Percentiles rank a stretch among this genome's conserved stretches.
These are phyloP conservation scores for Drosophila rubida DNA, from an alignment of 2,888 invertebrate genomes.

Conservation along the genomic window DNA sequence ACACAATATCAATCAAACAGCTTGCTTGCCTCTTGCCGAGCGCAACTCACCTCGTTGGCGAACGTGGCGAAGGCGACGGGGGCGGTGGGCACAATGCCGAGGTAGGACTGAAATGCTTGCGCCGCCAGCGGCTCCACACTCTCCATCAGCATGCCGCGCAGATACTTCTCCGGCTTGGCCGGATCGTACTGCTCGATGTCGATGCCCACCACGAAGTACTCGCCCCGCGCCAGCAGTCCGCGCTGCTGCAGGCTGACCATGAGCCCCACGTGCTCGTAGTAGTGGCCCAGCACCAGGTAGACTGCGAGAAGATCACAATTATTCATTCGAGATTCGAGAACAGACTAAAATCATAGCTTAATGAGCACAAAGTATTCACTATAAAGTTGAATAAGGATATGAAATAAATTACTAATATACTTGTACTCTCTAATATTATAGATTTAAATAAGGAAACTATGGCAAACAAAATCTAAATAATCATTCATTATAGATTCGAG, in stretches of 20 bases:
- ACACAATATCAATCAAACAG: constrained; percentile 38
- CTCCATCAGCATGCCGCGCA: constrained; percentile 90
- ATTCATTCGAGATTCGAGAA: too few species aligned
- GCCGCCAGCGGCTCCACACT: constrained; percentile 86
- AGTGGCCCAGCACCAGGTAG: constrained; percentile 95
- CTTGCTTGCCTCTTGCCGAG: too few species aligned
- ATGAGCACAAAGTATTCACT: too few species aligned
- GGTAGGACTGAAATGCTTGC: constrained; percentile 91
- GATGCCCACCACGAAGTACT: constrained; percentile 97
- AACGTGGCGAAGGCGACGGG: constrained; percentile 91
- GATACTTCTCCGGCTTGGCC: constrained; percentile 91
- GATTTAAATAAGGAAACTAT: too few species aligned
- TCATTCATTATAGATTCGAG: too few species aligned
- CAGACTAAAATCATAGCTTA: too few species aligned
- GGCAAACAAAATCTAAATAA: too few species aligned
- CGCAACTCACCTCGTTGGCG: constrained; percentile 85
- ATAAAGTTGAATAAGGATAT: too few species aligned
- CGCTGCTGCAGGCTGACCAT: constrained; percentile 93
- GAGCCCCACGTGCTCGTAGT: constrained; percentile 96
- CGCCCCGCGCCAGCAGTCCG: constrained; percentile 93
- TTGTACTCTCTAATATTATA: too few species aligned
- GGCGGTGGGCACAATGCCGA: constrained; percentile 92
- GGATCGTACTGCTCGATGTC: constrained; percentile 95
- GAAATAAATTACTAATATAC: too few species aligned
- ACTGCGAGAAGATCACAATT: too few species aligned